Percentiles rank a stretch among this genome's conserved stretches.
Conservation (phyloP, 2,113 vertebrate genomes). For the Tyrannus savana region DNA sequence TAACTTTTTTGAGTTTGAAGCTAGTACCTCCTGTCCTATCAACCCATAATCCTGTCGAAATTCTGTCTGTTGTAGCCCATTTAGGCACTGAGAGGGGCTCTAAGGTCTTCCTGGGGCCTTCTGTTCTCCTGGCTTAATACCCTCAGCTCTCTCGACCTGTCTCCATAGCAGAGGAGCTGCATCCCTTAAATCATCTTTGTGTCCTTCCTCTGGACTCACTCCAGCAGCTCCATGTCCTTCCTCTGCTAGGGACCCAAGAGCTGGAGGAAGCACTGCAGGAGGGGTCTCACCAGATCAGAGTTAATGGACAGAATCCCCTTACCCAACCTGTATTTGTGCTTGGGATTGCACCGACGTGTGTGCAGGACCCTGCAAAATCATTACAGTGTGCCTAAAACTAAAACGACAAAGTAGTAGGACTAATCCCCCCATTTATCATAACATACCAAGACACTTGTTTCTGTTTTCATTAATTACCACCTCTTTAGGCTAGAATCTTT, state of each 20-base stretch:
- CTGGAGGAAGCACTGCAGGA: no score
- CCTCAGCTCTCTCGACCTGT: neutral
- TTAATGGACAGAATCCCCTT: neutral
- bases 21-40: no score
- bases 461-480: neutral
- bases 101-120: no score
- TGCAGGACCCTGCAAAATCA: neutral
- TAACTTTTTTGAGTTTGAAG: neutral
- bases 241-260: neutral
- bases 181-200: neutral
- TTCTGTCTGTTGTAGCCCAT: neutral
- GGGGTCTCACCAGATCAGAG: neutral
- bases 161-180: neutral
- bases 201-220: neutral
- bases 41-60: no score
- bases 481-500: neutral
- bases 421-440: neutral
- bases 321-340: neutral
- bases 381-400: neutral
- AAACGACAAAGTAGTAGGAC: neutral
- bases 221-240: no score
- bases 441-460: neutral
- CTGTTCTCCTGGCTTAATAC: no score
- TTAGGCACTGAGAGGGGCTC: neutral
- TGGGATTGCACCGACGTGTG: fast-evolving